Evolutionary conservation across 2,888 invertebrate species (phyloP), one percentile per base, ranked within the genome.

Genomic region (Lasioglossum pauxillum): DNA sequence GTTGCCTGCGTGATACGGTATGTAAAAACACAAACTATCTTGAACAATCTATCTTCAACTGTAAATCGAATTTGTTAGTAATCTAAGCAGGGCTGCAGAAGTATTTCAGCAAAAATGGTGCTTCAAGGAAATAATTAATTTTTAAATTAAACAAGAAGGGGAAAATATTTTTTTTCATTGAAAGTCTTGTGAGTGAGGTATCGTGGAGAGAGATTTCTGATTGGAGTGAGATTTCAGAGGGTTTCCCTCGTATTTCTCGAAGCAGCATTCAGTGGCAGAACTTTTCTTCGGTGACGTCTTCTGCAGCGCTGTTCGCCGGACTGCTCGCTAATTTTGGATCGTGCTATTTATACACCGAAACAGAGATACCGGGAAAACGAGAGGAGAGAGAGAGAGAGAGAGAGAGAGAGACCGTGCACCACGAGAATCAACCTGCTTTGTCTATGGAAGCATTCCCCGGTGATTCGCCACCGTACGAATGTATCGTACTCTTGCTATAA

Each of bases 261-360:
- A 83, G 85, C 80, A 84, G 79, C 82, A 16, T 44, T 64, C 16
- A 5, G 49, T 72, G 38, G 41, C 60, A 79, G 64, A 73, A 75
- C 80, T 87, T 88, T 86, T 83, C 89, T 89, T 78, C 80, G 76
- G 75, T 78, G 64, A 73, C 72, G 76, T 79, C 69, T 89, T 89
- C 90, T 84, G 82, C 86, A 84, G 85, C 90, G 88, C 91, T 90
- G 90, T 83, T 89, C 87, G 88, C 84, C 88, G 87, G 90, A 90
- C 84, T 90, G 86, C 75, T 74, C 83, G 89, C 85, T 93, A 93
- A 93, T 93, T 93, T 92, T 92, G 92, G 92, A 87, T 72, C 88
- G 79, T 77, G 88, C 91, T 93, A 93, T 93, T 93, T 92, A 92
- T 93, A 92, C 60, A 53, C 64, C 84, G 49, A 73, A 78, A 91